A percentile compares a stretch with the other conserved stretches of the same genome.
Conservation (phyloP, 92 coral and sea anemone species). For the Chrysogorgia sp. region DNA sequence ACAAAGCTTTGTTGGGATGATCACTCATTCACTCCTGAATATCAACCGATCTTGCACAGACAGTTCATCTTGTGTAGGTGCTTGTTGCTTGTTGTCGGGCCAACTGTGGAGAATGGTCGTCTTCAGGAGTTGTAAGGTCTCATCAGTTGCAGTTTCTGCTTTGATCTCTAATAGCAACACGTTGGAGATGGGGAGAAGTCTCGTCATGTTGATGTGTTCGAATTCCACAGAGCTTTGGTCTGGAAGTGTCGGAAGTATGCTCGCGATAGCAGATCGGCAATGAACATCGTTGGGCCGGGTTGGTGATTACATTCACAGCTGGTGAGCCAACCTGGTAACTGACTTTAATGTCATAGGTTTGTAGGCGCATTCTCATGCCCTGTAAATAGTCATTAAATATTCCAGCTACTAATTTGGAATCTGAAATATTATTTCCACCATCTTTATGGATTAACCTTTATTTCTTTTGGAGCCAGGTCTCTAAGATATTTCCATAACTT, state of each 20-base stretch:
- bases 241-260: constrained; percentile 42
- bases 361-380: constrained; percentile 49
- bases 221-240: constrained; percentile 28
- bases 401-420: too few relatives aligned
- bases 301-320: too few relatives aligned
- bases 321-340: too few relatives aligned
- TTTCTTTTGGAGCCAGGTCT: too few relatives aligned
- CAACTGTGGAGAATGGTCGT: constrained; percentile 31
- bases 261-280: constrained; percentile 47
- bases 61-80: constrained; percentile 29
- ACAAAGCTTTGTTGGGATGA: constrained; percentile 35
- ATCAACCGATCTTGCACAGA: constrained; percentile 42
- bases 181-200: constrained; percentile 30
- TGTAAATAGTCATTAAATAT: too few relatives aligned
- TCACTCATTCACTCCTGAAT: constrained; percentile 44
- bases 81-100: constrained; percentile 46
- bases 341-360: constrained; percentile 36
- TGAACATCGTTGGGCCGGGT: constrained; percentile 46
- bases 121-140: constrained; percentile 32
- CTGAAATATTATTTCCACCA: too few relatives aligned
- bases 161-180: constrained; percentile 35
- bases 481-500: too few relatives aligned
- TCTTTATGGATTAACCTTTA: too few relatives aligned
- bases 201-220: constrained; percentile 42
- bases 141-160: constrained; percentile 20